phyloP scores from a whole-genome alignment of 2,888 invertebrate species.

The Serrognathus titanus region DNA sequence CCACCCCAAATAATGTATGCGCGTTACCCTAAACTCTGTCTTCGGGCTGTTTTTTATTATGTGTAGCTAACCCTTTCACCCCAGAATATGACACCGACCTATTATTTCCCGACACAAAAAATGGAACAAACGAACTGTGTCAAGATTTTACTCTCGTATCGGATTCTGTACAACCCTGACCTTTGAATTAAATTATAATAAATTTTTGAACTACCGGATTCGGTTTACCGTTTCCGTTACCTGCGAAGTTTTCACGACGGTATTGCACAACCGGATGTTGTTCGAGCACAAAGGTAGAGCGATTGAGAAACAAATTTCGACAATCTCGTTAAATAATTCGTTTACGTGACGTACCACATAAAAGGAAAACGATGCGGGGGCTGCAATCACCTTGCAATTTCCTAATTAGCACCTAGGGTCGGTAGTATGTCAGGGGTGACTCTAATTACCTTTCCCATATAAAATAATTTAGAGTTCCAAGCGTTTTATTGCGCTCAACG shows the following conservation, averaged over 20 bases:
- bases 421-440: not conserved
- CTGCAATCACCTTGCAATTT: constrained; percentile 31
- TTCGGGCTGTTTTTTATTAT: constrained; percentile 50
- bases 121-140: constrained; percentile 51
- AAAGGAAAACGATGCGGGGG: not conserved
- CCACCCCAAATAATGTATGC: constrained; percentile 49
- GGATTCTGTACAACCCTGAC: constrained; percentile 25
- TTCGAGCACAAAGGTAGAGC: too few relatives aligned
- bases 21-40: constrained; percentile 47
- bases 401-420: constrained; percentile 26
- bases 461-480: not conserved
- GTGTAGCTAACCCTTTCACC: constrained; percentile 48
- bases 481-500: too few relatives aligned
- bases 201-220: constrained; percentile 11
- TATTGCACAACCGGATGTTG: too few relatives aligned
- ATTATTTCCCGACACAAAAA: constrained; percentile 45
- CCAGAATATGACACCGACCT: constrained; percentile 50
- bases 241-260: not conserved
- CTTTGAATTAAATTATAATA: constrained; percentile 29
- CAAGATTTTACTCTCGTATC: constrained; percentile 43
- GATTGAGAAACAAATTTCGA: too few relatives aligned
- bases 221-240: constrained; percentile 8
- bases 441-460: constrained; percentile 1
- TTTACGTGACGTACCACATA: too few relatives aligned
- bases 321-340: too few relatives aligned